Evolutionary conservation across 2,113 vertebrate species (phyloP), one percentile per base, ranked within the genome.

Genomic region (Anthoscopus minutus): DNA sequence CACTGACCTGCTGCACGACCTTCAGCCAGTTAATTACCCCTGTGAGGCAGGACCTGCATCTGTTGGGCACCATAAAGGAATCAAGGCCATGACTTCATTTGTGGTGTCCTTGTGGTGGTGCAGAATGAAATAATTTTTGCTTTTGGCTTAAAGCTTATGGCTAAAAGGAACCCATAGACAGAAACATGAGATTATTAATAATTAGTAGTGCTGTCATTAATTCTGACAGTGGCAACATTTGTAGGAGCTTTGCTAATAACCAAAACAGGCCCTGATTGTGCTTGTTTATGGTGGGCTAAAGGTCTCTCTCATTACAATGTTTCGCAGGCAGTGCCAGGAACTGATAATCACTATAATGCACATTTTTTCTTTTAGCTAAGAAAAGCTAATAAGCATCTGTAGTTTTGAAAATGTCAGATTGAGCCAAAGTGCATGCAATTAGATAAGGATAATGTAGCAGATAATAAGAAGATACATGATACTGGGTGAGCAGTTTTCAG

Each of bases 111-210:
- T n/a, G 11, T 71, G 65, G 44, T 48, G 11, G 9, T 83, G 25
- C 17, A 73, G 66, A 93, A 90, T 96, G 74, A 92, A 92, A 61
- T 78, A 4, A 86, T 70, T 96, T 88, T 64, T 88, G 60, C 67
- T 73, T 93, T 81, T 81, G 35, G 28, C 35, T 67, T 57, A 81
- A 82, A 89, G 21, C 50, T 93, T 89, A 3, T 3, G 31, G 28
- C 53, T 92, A 64, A 86, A 88, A 79, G 57, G 48, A 50, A 71
- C 21, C 23, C 44, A 28, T 5, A 51, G 79, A 28, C 4, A 69
- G n/a, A 94, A 96, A 94, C 90, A 90, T 67, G 82, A 81, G 57
- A 83, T 92, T 92, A 92, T 93, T 96, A 81, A 64, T 86, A 94
- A 96, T 88, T 92, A 95, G 80, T 61, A 57, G 37, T 27, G 25